These are phyloP conservation scores for Lonchura striata DNA, from an alignment of 2,113 vertebrate species.

Conservation along the genomic window DNA sequence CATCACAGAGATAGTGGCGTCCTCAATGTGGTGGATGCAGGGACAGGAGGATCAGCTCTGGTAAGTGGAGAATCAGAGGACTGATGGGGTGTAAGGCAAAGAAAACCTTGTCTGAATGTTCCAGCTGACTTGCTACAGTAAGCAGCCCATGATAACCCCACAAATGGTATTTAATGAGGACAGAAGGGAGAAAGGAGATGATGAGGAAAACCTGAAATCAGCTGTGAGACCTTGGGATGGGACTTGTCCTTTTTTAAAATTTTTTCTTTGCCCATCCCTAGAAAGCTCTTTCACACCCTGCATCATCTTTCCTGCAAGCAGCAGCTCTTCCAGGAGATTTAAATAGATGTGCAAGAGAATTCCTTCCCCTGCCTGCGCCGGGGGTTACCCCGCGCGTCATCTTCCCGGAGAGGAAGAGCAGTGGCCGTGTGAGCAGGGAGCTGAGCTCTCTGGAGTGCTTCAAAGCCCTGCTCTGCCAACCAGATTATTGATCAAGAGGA, in stretches of 20 bases:
- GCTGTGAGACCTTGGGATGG: neutral
- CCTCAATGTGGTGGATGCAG: neutral
- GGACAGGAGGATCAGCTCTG: neutral
- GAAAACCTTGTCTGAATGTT: neutral
- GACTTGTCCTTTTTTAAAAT: neutral
- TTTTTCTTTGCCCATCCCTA: neutral
- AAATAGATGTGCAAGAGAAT: neutral
- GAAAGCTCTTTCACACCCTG: neutral
- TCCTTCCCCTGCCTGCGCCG: neutral
- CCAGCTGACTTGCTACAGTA: neutral
- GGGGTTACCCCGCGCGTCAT: neutral
- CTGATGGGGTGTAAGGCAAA: neutral
- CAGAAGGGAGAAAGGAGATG: neutral
- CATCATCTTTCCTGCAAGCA: neutral
- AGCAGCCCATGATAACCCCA: neutral
- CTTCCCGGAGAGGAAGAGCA: neutral
- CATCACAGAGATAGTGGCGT: rapidly evolving
- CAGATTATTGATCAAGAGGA: conserved; percentile 37
- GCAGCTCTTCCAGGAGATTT: neutral
- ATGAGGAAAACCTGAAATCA: neutral
- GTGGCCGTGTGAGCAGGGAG: neutral
- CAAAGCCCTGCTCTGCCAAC: neutral
- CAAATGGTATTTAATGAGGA: neutral
- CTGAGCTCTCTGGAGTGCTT: neutral
- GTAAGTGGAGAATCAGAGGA: neutral